Evolutionary conservation across 1,140 invertebrate species (phyloP), one percentile per base, ranked within the genome.

Genomic region (Pentalonia nigronervosa): DNA sequence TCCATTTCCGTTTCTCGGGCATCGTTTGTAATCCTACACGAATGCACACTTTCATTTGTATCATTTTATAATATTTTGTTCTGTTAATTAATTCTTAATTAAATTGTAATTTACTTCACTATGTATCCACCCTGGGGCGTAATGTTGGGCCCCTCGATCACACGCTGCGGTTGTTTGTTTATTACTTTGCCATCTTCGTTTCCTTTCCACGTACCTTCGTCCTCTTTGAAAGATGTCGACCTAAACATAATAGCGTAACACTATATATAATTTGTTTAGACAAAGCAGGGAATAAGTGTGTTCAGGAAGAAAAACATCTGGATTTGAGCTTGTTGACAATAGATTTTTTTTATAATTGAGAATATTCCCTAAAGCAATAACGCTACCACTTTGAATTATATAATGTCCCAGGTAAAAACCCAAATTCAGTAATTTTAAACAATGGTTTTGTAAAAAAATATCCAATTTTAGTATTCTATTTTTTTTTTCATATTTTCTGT

Each of bases 161-260:
- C 98, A 90, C 99, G 96, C 94, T 99, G 97, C 1, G 99, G 99
- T 94, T 99, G 99, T 95, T 99, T 98, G 95, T 98, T 99, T 84
- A 99, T 99, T 94, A 99, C 98, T 96, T 99, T 99, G 25, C 99
- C 99, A 95, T 99, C 99, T 94, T 99, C 99, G 95, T 99, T 99
- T 93, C 98, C 97, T 95, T 99, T 99, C 99, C 99, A 99, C 94
- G 99, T 99, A 76, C 98, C 98, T 95, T 98, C 98, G 95, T 99
- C 98, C 95, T 99, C 99, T 96, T 99, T 99, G 96, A 99, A 98
- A 95, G 99, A 97, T 95, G 98, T 96, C 94, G 97, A 97, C 96
- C 98, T 97, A 95, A 93, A 95, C 95, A 93, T 14, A 45, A 91
- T 36, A 48, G 45, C 8, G 41, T 81, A 41, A 81, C 21, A n/a